A percentile compares a stretch with the other conserved stretches of the same genome.
phyloP scores from a whole-genome alignment of 2,113 vertebrate species.

The Tachycineta bicolor region DNA sequence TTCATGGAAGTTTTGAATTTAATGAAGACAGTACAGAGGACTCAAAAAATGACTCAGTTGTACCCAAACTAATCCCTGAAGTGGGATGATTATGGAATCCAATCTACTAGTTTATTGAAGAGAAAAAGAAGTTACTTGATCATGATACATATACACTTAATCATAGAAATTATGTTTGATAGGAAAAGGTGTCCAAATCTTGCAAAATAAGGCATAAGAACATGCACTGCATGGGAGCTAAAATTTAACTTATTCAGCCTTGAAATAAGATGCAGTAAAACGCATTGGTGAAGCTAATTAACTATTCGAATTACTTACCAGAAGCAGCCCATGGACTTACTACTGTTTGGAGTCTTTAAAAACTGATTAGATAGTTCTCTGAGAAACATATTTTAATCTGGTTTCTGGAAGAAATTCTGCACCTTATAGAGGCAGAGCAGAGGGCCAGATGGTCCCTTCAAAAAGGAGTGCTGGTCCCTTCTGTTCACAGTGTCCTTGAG shows the following conservation, averaged over 20 bases:
- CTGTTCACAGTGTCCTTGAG: slow-evolving; percentile 34
- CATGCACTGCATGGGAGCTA: not conserved
- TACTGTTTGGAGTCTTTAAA: not conserved
- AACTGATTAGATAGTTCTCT: not conserved
- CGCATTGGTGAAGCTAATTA: not conserved
- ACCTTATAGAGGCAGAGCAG: not conserved
- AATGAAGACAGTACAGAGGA: not conserved
- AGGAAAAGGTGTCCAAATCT: not conserved
- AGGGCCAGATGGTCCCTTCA: slow-evolving; percentile 37
- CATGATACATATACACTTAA: not conserved
- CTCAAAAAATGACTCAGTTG: not conserved
- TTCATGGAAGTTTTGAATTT: not conserved
- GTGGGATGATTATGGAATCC: not conserved
- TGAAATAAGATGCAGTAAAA: not conserved
- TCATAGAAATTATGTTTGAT: not conserved
- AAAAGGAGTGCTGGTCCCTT: not conserved
- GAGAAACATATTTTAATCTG: slow-evolving; percentile 5
- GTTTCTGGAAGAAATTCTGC: not conserved
- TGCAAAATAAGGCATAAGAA: not conserved
- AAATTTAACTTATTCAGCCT: not conserved
- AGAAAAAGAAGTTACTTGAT: not conserved
- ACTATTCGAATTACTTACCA: not conserved
- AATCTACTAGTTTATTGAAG: not conserved
- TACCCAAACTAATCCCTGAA: not conserved
- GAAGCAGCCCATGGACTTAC: not conserved